Percentiles rank a stretch among this genome's conserved stretches.
phyloP scores from a whole-genome alignment of 64 coral and sea anemone species.

The Stylophora pistillata region DNA sequence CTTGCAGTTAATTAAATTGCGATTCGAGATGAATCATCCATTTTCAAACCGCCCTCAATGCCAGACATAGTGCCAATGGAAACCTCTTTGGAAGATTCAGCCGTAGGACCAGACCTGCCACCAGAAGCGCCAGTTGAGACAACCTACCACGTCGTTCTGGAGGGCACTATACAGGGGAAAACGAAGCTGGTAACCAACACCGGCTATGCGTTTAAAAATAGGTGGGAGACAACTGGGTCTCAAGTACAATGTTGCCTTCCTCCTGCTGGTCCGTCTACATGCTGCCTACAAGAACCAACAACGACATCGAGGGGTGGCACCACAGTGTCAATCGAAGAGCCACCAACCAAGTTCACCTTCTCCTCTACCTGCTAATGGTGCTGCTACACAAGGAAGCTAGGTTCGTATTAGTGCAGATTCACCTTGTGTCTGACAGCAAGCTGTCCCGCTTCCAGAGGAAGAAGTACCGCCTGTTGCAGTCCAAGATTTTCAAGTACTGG shows the following conservation, averaged over 20 bases:
- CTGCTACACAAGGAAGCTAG: neutral
- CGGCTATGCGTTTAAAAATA: conserved; percentile 38
- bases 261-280: conserved; percentile 33
- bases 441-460: neutral
- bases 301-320: conserved; percentile 62
- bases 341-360: neutral
- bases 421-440: neutral
- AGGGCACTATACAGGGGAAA: conserved; percentile 22
- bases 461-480: neutral
- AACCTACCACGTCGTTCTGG: neutral
- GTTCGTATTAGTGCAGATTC: neutral
- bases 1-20: too few species aligned
- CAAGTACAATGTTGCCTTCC: conserved; percentile 31
- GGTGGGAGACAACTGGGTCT: conserved; percentile 12
- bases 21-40: too few species aligned
- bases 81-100: neutral
- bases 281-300: neutral
- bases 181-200: conserved; percentile 19
- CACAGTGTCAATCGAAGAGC: conserved; percentile 40
- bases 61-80: neutral
- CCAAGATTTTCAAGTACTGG: neutral
- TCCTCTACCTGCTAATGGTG: conserved; percentile 24
- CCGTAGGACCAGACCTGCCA: neutral
- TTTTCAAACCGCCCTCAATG: too few species aligned
- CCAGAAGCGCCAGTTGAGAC: neutral